A percentile compares a stretch with the other conserved stretches of the same genome.
Conservation (phyloP, 2,888 invertebrate species). For the Lithophane leautieri region DNA sequence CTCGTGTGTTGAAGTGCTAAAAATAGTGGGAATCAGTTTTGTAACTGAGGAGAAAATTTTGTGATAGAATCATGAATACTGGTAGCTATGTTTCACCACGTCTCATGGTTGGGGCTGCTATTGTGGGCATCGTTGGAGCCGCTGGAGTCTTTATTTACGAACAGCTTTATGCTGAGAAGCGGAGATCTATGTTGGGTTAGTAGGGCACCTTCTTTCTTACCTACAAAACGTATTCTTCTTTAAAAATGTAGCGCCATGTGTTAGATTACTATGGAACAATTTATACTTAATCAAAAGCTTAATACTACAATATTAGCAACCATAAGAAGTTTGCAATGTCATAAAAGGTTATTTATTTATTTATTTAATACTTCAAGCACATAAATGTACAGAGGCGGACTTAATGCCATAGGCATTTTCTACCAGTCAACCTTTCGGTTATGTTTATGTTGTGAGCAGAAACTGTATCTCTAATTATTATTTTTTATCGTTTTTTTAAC, state of each 20-base stretch:
- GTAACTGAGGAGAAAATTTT: slow-evolving; percentile 2
- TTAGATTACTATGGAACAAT: not conserved
- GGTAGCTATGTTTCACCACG: slow-evolving; percentile 77
- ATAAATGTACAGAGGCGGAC: too few species aligned
- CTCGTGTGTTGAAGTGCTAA: slow-evolving; percentile 22
- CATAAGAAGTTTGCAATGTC: slow-evolving; percentile 45
- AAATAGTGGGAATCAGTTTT: slow-evolving; percentile 13
- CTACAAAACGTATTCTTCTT: not conserved
- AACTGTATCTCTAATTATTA: not conserved
- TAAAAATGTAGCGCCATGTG: too few species aligned
- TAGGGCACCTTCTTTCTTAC: slow-evolving; percentile 40
- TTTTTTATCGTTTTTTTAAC: slow-evolving; percentile 49
- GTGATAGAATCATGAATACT: slow-evolving; percentile 54
- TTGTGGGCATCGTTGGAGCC: slow-evolving; percentile 87
- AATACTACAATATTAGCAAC: not conserved
- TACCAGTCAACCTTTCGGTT: too few species aligned
- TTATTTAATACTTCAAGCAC: too few species aligned
- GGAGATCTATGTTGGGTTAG: slow-evolving; percentile 86
- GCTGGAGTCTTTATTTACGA: slow-evolving; percentile 88
- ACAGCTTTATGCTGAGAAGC: slow-evolving; percentile 86
- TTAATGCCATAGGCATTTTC: too few species aligned
- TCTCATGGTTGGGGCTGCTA: slow-evolving; percentile 85
- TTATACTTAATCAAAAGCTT: not conserved
- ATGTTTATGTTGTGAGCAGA: slow-evolving; percentile 45
- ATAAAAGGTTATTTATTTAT: too few species aligned